Conservation (phyloP, 2,113 vertebrate genomes). For the Melanotaenia duboulayi region DNA sequence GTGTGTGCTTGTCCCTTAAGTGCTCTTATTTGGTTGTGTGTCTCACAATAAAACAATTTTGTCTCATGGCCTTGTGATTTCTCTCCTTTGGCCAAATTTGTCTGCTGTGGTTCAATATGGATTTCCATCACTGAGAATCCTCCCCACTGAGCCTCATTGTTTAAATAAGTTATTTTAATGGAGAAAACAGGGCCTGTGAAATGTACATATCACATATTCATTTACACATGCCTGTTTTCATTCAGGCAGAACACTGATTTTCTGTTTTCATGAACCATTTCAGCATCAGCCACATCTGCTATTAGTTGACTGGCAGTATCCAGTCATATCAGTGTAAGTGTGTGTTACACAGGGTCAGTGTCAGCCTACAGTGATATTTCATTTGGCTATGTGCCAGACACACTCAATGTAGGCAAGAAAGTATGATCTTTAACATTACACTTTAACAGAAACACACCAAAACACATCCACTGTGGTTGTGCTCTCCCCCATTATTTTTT, state of each 20-base stretch:
- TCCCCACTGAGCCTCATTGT: conserved; percentile 37
- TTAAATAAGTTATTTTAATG: conserved; percentile 47
- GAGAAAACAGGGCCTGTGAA: conserved; percentile 21
- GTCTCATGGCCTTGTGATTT: conserved; percentile 49
- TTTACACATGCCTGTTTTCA: conserved; percentile 2
- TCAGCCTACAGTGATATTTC: conserved; percentile 3
- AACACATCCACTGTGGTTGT: conserved; percentile 22
- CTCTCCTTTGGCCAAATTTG: conserved; percentile 53
- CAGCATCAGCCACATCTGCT: background rate
- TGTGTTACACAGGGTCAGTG: background rate
- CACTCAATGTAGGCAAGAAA: background rate
- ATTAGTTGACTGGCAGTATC: conserved; percentile 10
- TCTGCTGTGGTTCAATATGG: conserved; percentile 61
- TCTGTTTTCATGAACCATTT: conserved; percentile 12
- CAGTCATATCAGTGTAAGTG: conserved; percentile 7
- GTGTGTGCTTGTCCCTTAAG: conserved; percentile 26
- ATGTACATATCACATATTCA: background rate
- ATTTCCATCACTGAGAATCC: conserved; percentile 46
- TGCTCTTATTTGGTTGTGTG: conserved; percentile 50
- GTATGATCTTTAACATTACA: conserved; percentile 7
- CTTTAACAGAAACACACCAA: conserved; percentile 13
- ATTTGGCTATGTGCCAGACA: conserved; percentile 15
- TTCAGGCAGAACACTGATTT: conserved; percentile 6
- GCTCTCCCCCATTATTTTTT: background rate
- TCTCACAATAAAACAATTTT: conserved; percentile 26